Evolutionary conservation across 2,888 invertebrate species (phyloP), one percentile per base, ranked within the genome.

Genomic region (Drosophila mimetica): DNA sequence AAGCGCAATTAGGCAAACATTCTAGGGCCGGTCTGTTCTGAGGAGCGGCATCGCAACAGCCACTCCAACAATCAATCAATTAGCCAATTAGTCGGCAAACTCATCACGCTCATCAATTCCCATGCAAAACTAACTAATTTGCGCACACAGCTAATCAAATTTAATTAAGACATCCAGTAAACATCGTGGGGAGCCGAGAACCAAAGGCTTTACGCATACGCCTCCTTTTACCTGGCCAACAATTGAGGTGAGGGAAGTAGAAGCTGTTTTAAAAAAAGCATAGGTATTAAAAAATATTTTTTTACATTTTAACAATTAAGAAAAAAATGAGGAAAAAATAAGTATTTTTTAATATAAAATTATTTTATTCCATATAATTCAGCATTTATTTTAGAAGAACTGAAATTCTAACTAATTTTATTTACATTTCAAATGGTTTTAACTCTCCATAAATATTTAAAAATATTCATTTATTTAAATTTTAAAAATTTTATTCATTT

Each of bases 111-210:
- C 76, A 86, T 78, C 85, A 84, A 78, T 80, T 76, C 72, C 59
- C 71, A 63, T 52, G 72, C 75, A 71, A 87, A 86, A 87, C 79
- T 87, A 86, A 79, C 86, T 84, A 87, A 87, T 88, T 84, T 78
- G 76, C 78, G 71, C 74, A 86, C 81, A 82, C 73, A 75, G 78
- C 86, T 86, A 84, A 84, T 84, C 84, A 88, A 84, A 84, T 84
- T 84, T 88, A 84, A 84, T 84, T 84, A 84, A 84, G 84, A 76
- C 76, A 79, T 84, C 76, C 74, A 77, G 66, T 58, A 67, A 78
- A 78, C 42, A 71, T 63, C 48, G 71, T 63, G 71, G 61, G 42
- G 11, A 37, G 18, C 37, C 66, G 66, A 77, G 67, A 54, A 64
- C 61, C 54, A 64, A 58, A 46, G 44, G 51, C 41, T n/a, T 46